These are phyloP conservation scores for Chelonia mydas DNA, from an alignment of 2,797 vertebrate genomes.

Conservation along the genomic window DNA sequence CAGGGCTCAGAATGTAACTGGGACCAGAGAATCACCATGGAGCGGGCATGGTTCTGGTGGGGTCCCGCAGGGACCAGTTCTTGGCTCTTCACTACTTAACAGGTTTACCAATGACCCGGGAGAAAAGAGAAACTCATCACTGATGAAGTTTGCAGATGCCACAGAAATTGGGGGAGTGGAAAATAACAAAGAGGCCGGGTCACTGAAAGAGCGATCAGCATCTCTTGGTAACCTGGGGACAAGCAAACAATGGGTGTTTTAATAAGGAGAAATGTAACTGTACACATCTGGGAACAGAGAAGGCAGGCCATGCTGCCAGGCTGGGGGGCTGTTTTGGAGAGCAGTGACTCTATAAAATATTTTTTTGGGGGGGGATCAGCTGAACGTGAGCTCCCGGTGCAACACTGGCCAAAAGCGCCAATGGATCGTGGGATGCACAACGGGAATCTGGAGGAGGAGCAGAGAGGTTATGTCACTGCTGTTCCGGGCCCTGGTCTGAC, in stretches of 20 bases:
- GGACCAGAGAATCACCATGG: not conserved
- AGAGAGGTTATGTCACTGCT: not conserved
- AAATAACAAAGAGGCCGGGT: not conserved
- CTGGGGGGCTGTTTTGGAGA: not conserved
- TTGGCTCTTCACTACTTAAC: not conserved
- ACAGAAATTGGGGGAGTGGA: not conserved
- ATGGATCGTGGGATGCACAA: rapidly evolving
- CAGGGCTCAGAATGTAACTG: not conserved
- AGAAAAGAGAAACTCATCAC: not conserved
- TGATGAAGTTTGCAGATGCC: not conserved
- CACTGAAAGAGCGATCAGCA: not conserved
- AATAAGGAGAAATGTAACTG: not conserved
- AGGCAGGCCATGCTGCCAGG: not conserved
- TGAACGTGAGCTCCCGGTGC: not conserved
- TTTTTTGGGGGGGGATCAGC: not conserved
- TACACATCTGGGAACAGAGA: not conserved
- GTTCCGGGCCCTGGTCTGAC: not conserved
- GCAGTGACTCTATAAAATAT: not conserved
- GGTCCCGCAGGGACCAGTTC: not conserved
- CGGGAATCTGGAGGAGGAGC: not conserved
- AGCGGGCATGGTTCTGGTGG: not conserved
- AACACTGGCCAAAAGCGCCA: rapidly evolving
- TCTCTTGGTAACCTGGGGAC: not conserved
- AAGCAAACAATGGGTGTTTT: not conserved
- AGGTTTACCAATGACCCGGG: not conserved